Percentiles rank a stretch among this genome's conserved stretches.
Conservation (phyloP, 2,888 invertebrate species). For the Caenorhabditis japonica region DNA sequence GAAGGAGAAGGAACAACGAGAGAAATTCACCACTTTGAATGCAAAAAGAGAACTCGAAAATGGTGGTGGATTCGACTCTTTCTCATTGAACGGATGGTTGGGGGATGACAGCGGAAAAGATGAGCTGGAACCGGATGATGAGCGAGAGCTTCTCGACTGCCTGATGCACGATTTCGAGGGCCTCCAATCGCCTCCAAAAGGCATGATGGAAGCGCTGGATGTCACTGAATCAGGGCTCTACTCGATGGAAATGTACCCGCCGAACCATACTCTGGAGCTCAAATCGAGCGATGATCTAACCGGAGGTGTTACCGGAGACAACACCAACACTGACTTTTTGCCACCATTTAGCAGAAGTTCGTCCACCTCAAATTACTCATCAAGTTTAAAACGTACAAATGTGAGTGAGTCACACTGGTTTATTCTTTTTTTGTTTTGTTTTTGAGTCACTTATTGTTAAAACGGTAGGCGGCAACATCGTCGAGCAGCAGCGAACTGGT, state of each 20-base stretch:
- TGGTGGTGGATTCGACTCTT: slow-evolving; percentile 7
- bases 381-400: background rate
- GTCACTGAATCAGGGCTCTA: slow-evolving; percentile 28
- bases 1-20: slow-evolving; percentile 25
- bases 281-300: no score
- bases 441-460: background rate
- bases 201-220: slow-evolving; percentile 52
- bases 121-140: slow-evolving; percentile 45
- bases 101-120: no score
- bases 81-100: no score
- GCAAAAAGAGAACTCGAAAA: background rate
- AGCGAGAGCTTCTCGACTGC: slow-evolving; percentile 36
- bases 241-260: slow-evolving; percentile 36
- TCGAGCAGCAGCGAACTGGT: slow-evolving; percentile 18
- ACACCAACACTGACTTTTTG: no score
- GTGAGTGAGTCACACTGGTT: background rate
- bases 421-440: slow-evolving; percentile 1
- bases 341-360: no score
- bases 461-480: slow-evolving; percentile 22
- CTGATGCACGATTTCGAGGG: slow-evolving; percentile 14
- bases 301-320: no score
- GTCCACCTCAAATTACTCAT: no score
- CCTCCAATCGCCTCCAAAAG: slow-evolving; percentile 45
- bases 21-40: background rate
- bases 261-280: no score